Percentiles rank a stretch among this genome's conserved stretches.
These are phyloP conservation scores for Bufo gargarizans DNA, from an alignment of 2,113 vertebrate species.

Conservation along the genomic window DNA sequence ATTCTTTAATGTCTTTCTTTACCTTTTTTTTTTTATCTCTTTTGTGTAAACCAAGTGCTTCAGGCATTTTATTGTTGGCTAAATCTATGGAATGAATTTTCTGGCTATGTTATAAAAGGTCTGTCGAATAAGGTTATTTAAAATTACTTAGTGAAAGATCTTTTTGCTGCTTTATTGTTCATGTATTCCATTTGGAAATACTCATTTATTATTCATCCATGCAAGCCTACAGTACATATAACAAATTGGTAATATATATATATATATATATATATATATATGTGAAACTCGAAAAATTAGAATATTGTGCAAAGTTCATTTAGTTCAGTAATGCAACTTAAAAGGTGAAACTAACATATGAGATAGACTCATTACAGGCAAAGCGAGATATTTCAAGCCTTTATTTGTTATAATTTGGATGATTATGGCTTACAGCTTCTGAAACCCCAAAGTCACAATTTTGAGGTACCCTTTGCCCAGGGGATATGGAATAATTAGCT, in stretches of 20 bases:
- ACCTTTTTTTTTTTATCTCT: neutral
- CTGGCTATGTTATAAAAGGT: neutral
- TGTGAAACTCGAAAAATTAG: too few relatives aligned
- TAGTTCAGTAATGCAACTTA: too few relatives aligned
- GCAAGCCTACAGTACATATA: neutral
- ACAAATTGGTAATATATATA: neutral
- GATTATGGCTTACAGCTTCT: too few relatives aligned
- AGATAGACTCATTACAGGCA: too few relatives aligned
- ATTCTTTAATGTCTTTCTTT: neutral
- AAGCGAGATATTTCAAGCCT: too few relatives aligned
- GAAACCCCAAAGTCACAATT: too few relatives aligned
- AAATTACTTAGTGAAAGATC: neutral
- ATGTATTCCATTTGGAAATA: neutral
- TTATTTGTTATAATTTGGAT: too few relatives aligned
- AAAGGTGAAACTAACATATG: too few relatives aligned
- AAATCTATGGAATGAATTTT: conserved; percentile 9
- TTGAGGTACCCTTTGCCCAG: too few relatives aligned
- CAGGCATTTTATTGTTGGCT: neutral
- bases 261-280: neutral
- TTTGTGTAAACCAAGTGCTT: neutral
- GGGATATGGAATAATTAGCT: too few relatives aligned
- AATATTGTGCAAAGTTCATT: too few relatives aligned
- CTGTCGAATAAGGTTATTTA: neutral
- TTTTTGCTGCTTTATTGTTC: neutral
- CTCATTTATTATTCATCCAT: neutral